Base-by-base conservation (phyloP, 2,888 invertebrate species). In the Smittia aterrima region DNA sequence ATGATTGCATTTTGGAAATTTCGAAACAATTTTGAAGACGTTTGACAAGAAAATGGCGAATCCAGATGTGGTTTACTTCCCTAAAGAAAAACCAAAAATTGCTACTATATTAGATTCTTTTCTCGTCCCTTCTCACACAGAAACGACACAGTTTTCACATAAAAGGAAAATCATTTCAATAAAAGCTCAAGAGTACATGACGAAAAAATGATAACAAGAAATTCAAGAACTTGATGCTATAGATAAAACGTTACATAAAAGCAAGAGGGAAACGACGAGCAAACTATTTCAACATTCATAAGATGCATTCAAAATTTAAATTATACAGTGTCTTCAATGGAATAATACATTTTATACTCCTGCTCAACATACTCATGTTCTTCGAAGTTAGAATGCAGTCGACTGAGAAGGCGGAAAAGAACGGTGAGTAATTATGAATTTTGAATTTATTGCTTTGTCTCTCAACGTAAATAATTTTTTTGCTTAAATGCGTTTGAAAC, bases 301-400 rank as follows among this genome's bases (percentile, higher is more conserved):
- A 70, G 70, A 70, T 70, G 70, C 70, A 70, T 70, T 70, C 70
- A 70, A 70, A 70, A 53, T 70, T 54, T 32, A 70, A 70, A 70
- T 70, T 70, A 22, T 70, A 70, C 18, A 70, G 54, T 41, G 32
- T 70, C 70, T 70, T 70, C 53, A 70, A 70, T 70, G 70, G 70
- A 70, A 70, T 70, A 27, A 70, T 70, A 53, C 70, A 70, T 20
- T 27, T 70, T 16, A 70, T 70, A 7, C 41, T 70, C 11, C 54
- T 70, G n/a, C 53, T 70, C 11, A 70, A 70, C 18, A 70, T 70
- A 25, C 53, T 70, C n/a, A 70, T 70, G 54, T 70, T 53, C 16
- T 70, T 70, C 53, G 25, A 25, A 25, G 70, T 54, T 18, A 53
- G 25, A 70, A 70, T 70, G 70, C 70, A 70, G 53, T 70, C 54